Conservation (phyloP, 2,797 vertebrate genomes). For the Acomys russatus region DNA sequence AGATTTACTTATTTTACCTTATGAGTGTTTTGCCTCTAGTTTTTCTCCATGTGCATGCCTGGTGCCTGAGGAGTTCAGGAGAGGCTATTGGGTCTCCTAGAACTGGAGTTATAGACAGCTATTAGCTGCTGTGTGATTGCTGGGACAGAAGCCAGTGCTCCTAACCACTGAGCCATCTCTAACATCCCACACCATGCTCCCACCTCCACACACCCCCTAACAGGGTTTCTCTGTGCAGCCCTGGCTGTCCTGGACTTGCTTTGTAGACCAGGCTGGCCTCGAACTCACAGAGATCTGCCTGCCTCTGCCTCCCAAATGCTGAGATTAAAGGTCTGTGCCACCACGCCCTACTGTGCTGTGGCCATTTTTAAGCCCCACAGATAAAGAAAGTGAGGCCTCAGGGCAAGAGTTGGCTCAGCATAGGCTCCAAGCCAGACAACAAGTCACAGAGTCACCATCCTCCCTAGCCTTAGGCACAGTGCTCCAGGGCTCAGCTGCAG, state of each 20-base stretch:
- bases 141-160: neutral
- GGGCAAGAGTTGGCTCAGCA: neutral
- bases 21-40: neutral
- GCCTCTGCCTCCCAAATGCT: no score
- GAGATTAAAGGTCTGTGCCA: no score
- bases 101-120: neutral
- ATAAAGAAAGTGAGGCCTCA: neutral
- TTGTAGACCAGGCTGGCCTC: no score
- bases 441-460: neutral
- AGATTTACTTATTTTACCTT: neutral
- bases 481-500: neutral
- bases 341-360: no score
- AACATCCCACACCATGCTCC: no score
- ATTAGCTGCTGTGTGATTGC: neutral
- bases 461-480: neutral
- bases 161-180: neutral
- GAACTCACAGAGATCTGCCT: no score
- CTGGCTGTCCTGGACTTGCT: no score
- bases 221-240: no score
- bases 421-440: neutral
- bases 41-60: no score
- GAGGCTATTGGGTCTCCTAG: no score
- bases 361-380: neutral
- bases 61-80: neutral
- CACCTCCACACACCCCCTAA: no score